Evolutionary conservation across 2,888 invertebrate genomes (phyloP).

Genomic region (Baccha elongata): DNA sequence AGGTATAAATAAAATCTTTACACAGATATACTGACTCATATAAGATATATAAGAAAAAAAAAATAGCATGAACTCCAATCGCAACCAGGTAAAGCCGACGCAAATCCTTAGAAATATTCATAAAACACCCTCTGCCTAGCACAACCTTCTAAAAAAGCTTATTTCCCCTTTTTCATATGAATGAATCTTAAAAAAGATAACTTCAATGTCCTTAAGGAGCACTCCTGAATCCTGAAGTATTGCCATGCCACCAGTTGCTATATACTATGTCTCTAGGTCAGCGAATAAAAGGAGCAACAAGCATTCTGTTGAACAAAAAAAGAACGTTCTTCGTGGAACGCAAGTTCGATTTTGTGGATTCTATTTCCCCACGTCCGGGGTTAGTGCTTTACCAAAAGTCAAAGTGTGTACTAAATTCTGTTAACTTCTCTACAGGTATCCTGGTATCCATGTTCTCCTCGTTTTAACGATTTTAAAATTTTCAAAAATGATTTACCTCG

Average conservation of each 20-base stretch:
- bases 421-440: too few species aligned
- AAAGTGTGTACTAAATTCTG: not conserved
- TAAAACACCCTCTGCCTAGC: not conserved
- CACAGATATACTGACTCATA: not conserved
- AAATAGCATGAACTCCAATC: constrained; percentile 29
- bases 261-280: constrained; percentile 33
- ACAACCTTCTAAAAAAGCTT: not conserved
- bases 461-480: not conserved
- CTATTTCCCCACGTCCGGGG: not conserved
- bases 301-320: not conserved
- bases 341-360: not conserved
- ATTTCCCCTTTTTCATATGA: constrained; percentile 4
- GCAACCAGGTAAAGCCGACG: constrained; percentile 46
- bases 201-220: constrained; percentile 31
- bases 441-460: not conserved
- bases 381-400: not conserved
- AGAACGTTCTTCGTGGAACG: not conserved
- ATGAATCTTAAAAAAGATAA: constrained; percentile 35
- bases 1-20: constrained; percentile 7
- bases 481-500: not conserved
- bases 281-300: constrained; percentile 33
- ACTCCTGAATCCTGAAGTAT: constrained; percentile 16
- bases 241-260: constrained; percentile 70
- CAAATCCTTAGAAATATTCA: too few species aligned
- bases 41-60: not conserved